Conservation (phyloP, 2,888 invertebrate genomes). For the Spatulosminthurus flaviceps region DNA sequence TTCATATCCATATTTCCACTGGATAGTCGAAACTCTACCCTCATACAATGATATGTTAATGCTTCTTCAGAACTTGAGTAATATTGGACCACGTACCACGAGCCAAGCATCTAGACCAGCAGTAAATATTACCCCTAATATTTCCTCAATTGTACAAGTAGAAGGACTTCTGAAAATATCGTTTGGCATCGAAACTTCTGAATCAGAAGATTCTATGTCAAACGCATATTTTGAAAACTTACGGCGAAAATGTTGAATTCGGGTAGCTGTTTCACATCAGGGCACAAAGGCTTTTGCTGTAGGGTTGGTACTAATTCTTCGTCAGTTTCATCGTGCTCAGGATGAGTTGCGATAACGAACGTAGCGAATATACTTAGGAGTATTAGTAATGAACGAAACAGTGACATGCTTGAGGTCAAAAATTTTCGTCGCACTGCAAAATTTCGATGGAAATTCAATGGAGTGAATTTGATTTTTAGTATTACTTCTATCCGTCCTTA, state of each 20-base stretch:
- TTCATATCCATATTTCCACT: slow-evolving; percentile 73
- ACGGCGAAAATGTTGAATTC: slow-evolving; percentile 83
- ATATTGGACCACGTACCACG: slow-evolving; percentile 87
- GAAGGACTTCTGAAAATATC: too few relatives aligned
- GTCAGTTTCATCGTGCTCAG: not conserved
- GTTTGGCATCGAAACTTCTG: too few relatives aligned
- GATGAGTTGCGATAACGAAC: not conserved
- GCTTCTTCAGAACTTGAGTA: slow-evolving; percentile 90
- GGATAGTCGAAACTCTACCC: slow-evolving; percentile 71
- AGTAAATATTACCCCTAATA: slow-evolving; percentile 41
- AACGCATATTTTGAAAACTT: slow-evolving; percentile 56
- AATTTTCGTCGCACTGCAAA: too few relatives aligned
- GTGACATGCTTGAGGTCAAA: too few relatives aligned
- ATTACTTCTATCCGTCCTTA: too few relatives aligned
- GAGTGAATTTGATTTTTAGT: too few relatives aligned
- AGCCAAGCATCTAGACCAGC: slow-evolving; percentile 76
- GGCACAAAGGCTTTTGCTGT: slow-evolving; percentile 69
- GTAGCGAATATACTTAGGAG: too few relatives aligned
- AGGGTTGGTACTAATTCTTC: not conserved
- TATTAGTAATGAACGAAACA: too few relatives aligned
- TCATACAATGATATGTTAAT: slow-evolving; percentile 85
- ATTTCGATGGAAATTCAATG: too few relatives aligned
- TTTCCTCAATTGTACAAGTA: too few relatives aligned
- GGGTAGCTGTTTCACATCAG: slow-evolving; percentile 79
- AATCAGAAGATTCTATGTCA: too few relatives aligned